Conservation (phyloP, 1,140 invertebrate species). For the Drosophila lacteicornis region DNA sequence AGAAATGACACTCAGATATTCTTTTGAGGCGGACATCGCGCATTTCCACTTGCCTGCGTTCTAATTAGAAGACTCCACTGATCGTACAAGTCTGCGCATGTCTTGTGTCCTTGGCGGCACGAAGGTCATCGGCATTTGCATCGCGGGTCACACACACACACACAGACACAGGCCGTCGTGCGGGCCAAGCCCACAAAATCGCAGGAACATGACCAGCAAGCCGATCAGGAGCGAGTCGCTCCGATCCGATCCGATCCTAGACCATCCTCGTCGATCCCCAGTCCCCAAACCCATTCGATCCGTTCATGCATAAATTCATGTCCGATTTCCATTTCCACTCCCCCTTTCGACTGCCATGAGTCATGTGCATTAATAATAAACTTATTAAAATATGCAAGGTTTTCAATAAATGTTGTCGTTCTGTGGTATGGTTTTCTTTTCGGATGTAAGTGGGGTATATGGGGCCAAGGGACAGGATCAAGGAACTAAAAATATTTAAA, state of each 20-base stretch:
- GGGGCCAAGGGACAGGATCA: neutral
- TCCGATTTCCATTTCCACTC: constrained; percentile 11
- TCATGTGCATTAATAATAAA: constrained; percentile 63
- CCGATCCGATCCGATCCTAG: constrained; percentile 22
- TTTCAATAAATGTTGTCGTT: constrained; percentile 37
- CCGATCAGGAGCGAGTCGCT: constrained; percentile 44
- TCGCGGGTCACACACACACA: constrained; percentile 38
- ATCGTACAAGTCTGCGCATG: constrained; percentile 4
- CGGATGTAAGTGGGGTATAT: constrained; percentile 14
- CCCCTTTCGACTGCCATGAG: constrained; percentile 30
- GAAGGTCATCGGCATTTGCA: constrained; percentile 81
- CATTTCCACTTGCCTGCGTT: constrained; percentile 70
- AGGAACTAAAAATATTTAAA: neutral
- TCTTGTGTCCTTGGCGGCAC: constrained; percentile 65
- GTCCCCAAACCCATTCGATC: constrained; percentile 10
- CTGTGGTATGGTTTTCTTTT: neutral
- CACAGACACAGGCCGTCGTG: constrained; percentile 51
- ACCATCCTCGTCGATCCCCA: constrained; percentile 10
- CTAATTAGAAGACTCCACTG: constrained; percentile 54
- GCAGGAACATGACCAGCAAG: constrained; percentile 69
- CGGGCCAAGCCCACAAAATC: constrained; percentile 75
- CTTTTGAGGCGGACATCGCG: constrained; percentile 54
- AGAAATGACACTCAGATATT: constrained; percentile 57
- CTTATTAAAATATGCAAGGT: constrained; percentile 75
- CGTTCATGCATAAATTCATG: constrained; percentile 78